Percentiles rank a stretch among this genome's conserved stretches.
Conservation (phyloP, 2,113 vertebrate species). For the Campylomormyrus tamandua region DNA sequence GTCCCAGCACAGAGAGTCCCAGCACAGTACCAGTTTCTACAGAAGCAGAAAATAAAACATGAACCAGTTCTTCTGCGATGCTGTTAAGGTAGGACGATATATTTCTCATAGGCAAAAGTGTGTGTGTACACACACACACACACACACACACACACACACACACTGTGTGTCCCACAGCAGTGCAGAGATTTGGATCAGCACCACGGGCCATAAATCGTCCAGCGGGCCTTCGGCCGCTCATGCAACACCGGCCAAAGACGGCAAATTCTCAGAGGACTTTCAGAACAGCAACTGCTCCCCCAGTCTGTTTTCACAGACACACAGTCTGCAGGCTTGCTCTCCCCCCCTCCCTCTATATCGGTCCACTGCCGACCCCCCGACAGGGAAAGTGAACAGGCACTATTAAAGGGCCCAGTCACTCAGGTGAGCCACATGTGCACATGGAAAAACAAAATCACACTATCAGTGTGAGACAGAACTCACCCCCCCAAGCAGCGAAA, state of each 20-base stretch:
- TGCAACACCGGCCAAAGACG: neutral
- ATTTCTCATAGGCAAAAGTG: neutral
- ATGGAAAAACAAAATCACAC: neutral
- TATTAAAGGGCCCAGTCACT: neutral
- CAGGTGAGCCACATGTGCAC: neutral
- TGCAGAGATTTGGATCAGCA: neutral
- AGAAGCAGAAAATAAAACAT: neutral
- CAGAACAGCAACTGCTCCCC: conserved; percentile 1
- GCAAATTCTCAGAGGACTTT: neutral
- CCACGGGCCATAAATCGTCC: neutral
- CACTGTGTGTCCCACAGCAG: neutral
- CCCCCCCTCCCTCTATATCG: neutral
- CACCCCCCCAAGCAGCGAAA: neutral
- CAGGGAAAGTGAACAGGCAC: conserved; percentile 2
- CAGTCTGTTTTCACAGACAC: neutral
- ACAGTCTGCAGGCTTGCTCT: neutral
- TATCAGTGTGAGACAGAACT: neutral
- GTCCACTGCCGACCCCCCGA: neutral
- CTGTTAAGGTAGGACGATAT: neutral
- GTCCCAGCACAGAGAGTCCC: neutral
- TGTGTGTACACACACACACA: neutral
- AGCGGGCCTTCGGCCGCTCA: neutral
- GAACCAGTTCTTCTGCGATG: neutral
- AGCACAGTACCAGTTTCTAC: neutral
- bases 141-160: neutral